These are phyloP conservation scores for Macropodus opercularis DNA, from an alignment of 2,797 vertebrate genomes.

Conservation along the genomic window DNA sequence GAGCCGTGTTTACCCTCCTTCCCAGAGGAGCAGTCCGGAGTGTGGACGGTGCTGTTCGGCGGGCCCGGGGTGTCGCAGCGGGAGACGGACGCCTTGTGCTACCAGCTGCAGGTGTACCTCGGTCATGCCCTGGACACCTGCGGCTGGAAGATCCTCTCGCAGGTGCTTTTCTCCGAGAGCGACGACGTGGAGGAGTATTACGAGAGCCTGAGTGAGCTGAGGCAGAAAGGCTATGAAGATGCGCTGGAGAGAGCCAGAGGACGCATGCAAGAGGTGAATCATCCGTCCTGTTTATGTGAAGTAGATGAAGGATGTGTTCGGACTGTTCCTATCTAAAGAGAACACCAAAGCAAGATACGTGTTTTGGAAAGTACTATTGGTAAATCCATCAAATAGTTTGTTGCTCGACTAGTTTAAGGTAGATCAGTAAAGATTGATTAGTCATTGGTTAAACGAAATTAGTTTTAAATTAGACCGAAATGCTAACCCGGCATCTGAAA, in stretches of 20 bases:
- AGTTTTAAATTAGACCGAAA: too few species aligned
- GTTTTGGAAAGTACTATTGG: too few species aligned
- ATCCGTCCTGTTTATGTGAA: not conserved
- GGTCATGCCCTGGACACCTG: constrained; percentile 94
- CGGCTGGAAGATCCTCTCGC: constrained; percentile 96
- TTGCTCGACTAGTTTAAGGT: too few species aligned
- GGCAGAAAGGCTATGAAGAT: constrained; percentile 94
- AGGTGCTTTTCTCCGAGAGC: constrained; percentile 92
- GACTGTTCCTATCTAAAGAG: too few species aligned
- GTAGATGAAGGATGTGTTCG: too few species aligned
- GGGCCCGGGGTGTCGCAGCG: constrained; percentile 77
- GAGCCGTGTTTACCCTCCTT: constrained; percentile 90
- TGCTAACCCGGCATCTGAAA: not conserved
- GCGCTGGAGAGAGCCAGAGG: constrained; percentile 88
- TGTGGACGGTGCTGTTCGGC: constrained; percentile 95
- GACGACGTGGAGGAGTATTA: constrained; percentile 97
- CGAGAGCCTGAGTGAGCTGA: constrained; percentile 94
- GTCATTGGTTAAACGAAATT: too few species aligned
- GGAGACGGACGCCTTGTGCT: constrained; percentile 89
- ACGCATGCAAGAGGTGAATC: constrained; percentile 91
- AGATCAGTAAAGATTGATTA: too few species aligned
- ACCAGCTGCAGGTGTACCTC: constrained; percentile 93
- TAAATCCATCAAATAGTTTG: too few species aligned
- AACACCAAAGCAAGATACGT: not conserved
- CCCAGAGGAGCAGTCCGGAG: constrained; percentile 90